These are phyloP conservation scores for Calyptommatus sinebrachiatus DNA, from an alignment of 2,113 vertebrate species.

Conservation along the genomic window DNA sequence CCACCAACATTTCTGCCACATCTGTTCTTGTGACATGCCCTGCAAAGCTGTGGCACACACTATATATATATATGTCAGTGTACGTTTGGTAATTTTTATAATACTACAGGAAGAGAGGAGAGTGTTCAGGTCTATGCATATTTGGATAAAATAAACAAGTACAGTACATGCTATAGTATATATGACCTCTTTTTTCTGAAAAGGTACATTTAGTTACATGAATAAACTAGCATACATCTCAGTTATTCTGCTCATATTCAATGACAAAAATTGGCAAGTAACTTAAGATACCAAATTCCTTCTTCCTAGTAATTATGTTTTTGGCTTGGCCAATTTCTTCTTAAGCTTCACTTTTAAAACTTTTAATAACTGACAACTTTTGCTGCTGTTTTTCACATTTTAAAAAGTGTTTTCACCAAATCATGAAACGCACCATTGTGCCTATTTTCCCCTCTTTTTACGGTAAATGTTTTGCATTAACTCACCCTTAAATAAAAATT, in stretches of 20 bases:
- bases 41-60: background rate
- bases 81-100: background rate
- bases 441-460: background rate
- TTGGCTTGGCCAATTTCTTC: background rate
- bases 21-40: background rate
- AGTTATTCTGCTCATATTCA: background rate
- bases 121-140: background rate
- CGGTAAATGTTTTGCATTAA: background rate
- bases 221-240: background rate
- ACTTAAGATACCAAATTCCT: background rate
- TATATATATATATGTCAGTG: background rate
- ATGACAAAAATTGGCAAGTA: background rate
- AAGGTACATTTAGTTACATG: background rate
- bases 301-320: background rate
- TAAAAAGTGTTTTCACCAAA: background rate
- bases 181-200: background rate
- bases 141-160: background rate
- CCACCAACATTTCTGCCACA: background rate
- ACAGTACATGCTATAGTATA: background rate
- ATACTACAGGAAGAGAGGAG: background rate
- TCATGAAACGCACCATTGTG: background rate
- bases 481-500: background rate
- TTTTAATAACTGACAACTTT: background rate
- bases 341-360: background rate
- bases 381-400: too few species aligned